Evolutionary conservation across 2,113 vertebrate genomes (phyloP).

Genomic region (Prionailurus viverrinus): DNA sequence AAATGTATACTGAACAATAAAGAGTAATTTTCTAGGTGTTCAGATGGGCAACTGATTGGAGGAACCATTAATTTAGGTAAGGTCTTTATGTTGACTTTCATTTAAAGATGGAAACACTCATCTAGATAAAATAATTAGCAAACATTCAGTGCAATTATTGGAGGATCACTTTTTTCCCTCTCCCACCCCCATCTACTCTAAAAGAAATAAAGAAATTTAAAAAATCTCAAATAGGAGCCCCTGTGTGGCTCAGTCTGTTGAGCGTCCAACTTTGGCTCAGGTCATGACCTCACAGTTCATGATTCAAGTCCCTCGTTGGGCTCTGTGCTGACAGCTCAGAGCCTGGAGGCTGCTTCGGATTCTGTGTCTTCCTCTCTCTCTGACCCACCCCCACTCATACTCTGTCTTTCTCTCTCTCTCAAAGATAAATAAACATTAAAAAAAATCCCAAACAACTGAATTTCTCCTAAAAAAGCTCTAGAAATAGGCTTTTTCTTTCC

Average conservation of each 20-base stretch:
- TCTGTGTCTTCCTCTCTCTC: too few species aligned
- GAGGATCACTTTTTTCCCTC: neutral
- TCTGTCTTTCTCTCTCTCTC: too few species aligned
- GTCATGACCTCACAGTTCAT: too few species aligned
- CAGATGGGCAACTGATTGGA: neutral
- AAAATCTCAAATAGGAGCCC: too few species aligned
- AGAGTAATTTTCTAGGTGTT: neutral
- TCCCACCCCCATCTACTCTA: neutral
- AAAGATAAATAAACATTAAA: neutral
- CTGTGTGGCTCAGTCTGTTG: too few species aligned
- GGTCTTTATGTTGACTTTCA: neutral
- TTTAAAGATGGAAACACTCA: neutral
- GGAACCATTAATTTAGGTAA: neutral
- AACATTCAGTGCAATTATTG: neutral
- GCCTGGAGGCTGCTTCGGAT: too few species aligned
- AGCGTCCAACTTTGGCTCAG: too few species aligned
- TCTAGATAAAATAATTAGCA: neutral
- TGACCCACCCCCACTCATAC: too few species aligned
- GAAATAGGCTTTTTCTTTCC: neutral
- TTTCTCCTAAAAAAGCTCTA: neutral
- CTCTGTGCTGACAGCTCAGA: too few species aligned
- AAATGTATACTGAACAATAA: neutral
- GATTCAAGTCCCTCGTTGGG: too few species aligned
- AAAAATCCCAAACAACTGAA: neutral
- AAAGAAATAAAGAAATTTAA: too few species aligned